These are phyloP conservation scores for Drymonia ruficornis DNA, from an alignment of 2,888 invertebrate species.

Conservation along the genomic window DNA sequence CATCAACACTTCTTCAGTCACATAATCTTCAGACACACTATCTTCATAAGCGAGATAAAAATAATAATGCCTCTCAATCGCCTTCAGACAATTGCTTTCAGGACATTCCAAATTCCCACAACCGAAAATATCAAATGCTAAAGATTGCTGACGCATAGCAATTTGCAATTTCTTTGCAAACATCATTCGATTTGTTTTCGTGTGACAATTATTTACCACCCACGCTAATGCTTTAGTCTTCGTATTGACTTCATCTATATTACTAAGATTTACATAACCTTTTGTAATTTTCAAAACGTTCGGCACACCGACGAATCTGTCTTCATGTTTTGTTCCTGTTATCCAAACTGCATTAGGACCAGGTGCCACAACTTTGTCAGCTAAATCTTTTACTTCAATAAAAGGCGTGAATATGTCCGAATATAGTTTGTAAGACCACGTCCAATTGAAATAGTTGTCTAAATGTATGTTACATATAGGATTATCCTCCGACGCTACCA, in stretches of 20 bases:
- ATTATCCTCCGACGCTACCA: constrained; percentile 46
- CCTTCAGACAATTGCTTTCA: constrained; percentile 43
- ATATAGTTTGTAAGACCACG: constrained; percentile 68
- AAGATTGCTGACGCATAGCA: constrained; percentile 57
- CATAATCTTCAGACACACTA: constrained; percentile 60
- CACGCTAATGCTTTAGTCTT: constrained; percentile 47
- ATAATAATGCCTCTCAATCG: constrained; percentile 58
- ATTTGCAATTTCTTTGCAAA: constrained; percentile 61
- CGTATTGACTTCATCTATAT: constrained; percentile 16
- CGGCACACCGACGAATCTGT: not conserved
- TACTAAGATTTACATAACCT: not conserved
- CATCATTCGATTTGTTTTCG: constrained; percentile 27
- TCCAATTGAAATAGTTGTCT: constrained; percentile 70
- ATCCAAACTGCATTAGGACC: constrained; percentile 43
- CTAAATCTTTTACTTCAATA: constrained; percentile 55
- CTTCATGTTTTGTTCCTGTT: not conserved
- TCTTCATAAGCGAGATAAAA: constrained; percentile 67
- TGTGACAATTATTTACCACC: constrained; percentile 50
- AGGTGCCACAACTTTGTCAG: constrained; percentile 53
- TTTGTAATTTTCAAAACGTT: not conserved
- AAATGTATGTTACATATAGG: constrained; percentile 54
- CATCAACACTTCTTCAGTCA: constrained; percentile 63
- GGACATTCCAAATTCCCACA: constrained; percentile 56
- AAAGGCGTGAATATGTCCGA: constrained; percentile 66
- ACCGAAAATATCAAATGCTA: constrained; percentile 78